These are phyloP conservation scores for Sciurus niger DNA, from an alignment of 2,113 vertebrate genomes.

Conservation along the genomic window DNA sequence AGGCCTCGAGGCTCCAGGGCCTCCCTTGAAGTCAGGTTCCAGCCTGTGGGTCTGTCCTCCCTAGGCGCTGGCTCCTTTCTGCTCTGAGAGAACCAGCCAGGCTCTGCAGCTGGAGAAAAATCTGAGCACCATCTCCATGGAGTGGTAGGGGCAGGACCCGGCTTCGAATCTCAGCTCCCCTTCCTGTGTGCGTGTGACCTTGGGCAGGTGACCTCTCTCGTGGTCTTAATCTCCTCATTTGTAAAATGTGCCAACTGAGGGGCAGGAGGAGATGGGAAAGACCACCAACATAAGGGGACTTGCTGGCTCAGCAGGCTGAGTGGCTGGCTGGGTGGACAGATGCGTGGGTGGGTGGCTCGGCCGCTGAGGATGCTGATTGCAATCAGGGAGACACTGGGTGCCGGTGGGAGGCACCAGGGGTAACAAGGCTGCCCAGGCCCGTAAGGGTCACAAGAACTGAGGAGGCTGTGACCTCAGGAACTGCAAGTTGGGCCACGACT, in stretches of 20 bases:
- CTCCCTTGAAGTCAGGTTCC: conserved; percentile 61
- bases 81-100: not conserved
- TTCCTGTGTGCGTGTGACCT: not conserved
- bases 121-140: not conserved
- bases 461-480: not conserved
- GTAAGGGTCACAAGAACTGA: not conserved
- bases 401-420: not conserved
- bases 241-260: not conserved
- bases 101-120: not conserved
- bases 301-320: not conserved
- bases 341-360: too few species aligned
- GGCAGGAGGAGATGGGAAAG: not conserved
- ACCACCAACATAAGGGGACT: not conserved
- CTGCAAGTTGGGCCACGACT: not conserved
- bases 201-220: not conserved
- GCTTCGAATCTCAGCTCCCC: not conserved
- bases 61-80: not conserved
- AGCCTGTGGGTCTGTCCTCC: not conserved
- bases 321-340: accelerated
- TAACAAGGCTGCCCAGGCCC: not conserved
- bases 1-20: conserved; percentile 56
- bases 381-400: not conserved
- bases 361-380: not conserved
- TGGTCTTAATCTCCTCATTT: not conserved
- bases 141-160: not conserved